Percentiles rank a stretch among this genome's conserved stretches.
Conservation (phyloP, 2,888 invertebrate genomes). For the Aquatica leii region DNA sequence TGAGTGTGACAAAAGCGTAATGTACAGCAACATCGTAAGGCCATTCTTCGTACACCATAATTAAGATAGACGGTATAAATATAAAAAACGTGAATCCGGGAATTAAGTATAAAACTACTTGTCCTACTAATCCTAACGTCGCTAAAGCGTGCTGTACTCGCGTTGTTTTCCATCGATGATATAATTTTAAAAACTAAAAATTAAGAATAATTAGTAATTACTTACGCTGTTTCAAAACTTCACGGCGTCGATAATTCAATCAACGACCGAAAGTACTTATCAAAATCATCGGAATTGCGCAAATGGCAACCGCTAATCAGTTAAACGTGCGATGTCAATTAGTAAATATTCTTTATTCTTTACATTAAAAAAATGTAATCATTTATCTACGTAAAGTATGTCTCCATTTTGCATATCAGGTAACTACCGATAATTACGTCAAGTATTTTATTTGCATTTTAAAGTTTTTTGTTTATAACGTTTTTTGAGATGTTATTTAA, state of each 20-base stretch:
- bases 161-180: conserved; percentile 80
- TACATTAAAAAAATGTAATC: neutral
- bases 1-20: conserved; percentile 86
- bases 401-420: no score
- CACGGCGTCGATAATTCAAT: neutral
- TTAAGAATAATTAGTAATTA: neutral
- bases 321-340: neutral
- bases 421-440: no score
- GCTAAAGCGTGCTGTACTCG: conserved; percentile 72
- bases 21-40: conserved; percentile 84
- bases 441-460: no score
- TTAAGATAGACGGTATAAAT: conserved; percentile 84
- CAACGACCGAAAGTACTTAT: neutral
- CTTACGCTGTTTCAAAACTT: neutral
- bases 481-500: neutral
- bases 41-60: conserved; percentile 88
- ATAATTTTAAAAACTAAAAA: conserved; percentile 77
- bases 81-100: conserved; percentile 90
- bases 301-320: conserved; percentile 7
- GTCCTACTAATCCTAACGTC: conserved; percentile 77
- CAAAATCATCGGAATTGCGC: neutral
- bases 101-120: conserved; percentile 84
- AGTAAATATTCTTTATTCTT: no score
- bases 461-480: neutral
- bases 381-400: no score